Evolutionary conservation across 2,888 invertebrate species (phyloP).

Genomic region (Pediacus dermestoides): DNA sequence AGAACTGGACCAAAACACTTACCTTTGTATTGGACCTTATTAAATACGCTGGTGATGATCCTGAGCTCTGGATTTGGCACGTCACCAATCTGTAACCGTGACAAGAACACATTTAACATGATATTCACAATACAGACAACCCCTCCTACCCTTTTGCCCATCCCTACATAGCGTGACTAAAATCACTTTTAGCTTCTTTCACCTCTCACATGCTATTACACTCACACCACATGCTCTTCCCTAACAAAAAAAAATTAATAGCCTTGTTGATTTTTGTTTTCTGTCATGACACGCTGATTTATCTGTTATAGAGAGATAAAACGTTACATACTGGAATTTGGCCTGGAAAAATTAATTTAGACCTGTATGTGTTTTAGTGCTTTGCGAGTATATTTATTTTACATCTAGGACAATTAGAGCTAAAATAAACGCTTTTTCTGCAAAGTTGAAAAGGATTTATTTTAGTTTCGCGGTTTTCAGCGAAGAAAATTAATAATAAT

Average conservation of each 20-base stretch:
- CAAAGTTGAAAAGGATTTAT: no score
- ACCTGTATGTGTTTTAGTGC: no score
- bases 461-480: no score
- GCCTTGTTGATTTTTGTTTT: constrained; percentile 20
- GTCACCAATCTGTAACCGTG: constrained; percentile 73
- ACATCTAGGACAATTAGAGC: no score
- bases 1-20: constrained; percentile 49
- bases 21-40: constrained; percentile 83
- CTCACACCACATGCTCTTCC: constrained; percentile 11
- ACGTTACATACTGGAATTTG: no score
- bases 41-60: constrained; percentile 83
- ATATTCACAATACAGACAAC: constrained; percentile 25
- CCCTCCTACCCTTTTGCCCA: constrained; percentile 32
- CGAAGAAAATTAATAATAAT: no score
- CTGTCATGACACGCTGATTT: constrained; percentile 17
- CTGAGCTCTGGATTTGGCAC: constrained; percentile 81
- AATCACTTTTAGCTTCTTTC: constrained; percentile 37
- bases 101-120: constrained; percentile 33
- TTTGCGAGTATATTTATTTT: no score
- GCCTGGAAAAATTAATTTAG: no score
- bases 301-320: constrained; percentile 17
- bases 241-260: constrained; percentile 24
- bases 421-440: no score
- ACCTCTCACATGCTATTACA: constrained; percentile 29
- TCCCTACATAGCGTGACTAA: constrained; percentile 44